A percentile compares a stretch with the other conserved stretches of the same genome.
These are phyloP conservation scores for Clunio marinus DNA, from an alignment of 2,888 invertebrate species.

Conservation along the genomic window DNA sequence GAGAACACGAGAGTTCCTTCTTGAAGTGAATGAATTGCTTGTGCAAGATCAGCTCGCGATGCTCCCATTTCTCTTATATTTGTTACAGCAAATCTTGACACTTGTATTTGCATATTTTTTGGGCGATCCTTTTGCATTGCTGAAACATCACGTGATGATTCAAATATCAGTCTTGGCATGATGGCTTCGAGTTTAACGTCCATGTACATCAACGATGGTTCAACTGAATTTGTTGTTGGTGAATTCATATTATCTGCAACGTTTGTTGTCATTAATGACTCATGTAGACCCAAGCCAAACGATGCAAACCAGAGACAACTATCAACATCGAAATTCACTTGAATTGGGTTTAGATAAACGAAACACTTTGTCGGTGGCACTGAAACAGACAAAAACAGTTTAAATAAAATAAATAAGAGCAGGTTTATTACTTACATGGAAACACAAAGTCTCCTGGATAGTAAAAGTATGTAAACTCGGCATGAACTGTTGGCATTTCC, in stretches of 20 bases:
- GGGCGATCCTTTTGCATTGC: constrained; percentile 83
- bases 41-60: constrained; percentile 74
- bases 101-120: constrained; percentile 67
- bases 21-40: constrained; percentile 72
- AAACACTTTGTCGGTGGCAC: constrained; percentile 93
- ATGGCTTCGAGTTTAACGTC: constrained; percentile 89
- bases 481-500: constrained; percentile 87
- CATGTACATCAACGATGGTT: constrained; percentile 58
- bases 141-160: constrained; percentile 65
- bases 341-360: constrained; percentile 85
- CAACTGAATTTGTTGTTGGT: constrained; percentile 43
- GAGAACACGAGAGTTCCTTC: constrained; percentile 69
- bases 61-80: constrained; percentile 59
- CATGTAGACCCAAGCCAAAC: constrained; percentile 81
- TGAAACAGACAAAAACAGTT: constrained; percentile 54
- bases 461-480: constrained; percentile 94
- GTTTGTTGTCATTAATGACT: constrained; percentile 61
- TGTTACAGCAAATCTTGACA: constrained; percentile 57
- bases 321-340: constrained; percentile 78
- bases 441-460: constrained; percentile 88
- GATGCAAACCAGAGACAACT: constrained; percentile 93
- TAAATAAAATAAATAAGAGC: constrained; percentile 39
- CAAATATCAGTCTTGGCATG: constrained; percentile 78
- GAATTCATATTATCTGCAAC: constrained; percentile 44
- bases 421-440: constrained; percentile 62